A percentile compares a stretch with the other conserved stretches of the same genome.
These are phyloP conservation scores for Ameiurus melas DNA, from an alignment of 2,113 vertebrate genomes.

Conservation along the genomic window DNA sequence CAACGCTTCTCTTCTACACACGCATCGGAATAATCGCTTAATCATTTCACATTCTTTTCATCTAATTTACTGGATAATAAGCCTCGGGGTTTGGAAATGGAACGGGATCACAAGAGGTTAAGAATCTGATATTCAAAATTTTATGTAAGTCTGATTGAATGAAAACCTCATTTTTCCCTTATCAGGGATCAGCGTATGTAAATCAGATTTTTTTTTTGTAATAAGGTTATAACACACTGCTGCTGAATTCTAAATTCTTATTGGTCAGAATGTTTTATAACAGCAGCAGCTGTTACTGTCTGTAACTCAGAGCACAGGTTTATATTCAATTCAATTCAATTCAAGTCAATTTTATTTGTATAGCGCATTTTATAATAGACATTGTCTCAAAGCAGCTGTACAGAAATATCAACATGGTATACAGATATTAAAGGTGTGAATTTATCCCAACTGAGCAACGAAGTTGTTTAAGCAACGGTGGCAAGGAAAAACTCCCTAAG, in stretches of 20 bases:
- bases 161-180: background rate
- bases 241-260: background rate
- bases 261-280: background rate
- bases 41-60: background rate
- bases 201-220: background rate
- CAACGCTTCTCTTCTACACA: background rate
- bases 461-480: too few relatives aligned
- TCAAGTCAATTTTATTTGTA: too few relatives aligned
- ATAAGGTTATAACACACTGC: background rate
- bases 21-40: background rate
- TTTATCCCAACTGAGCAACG: too few relatives aligned
- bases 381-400: too few relatives aligned
- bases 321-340: too few relatives aligned
- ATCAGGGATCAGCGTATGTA: background rate
- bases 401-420: too few relatives aligned
- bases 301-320: background rate
- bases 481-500: too few relatives aligned
- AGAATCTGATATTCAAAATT: constrained; percentile 11
- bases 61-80: background rate
- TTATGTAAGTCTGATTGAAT: background rate
- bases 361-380: too few relatives aligned
- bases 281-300: background rate
- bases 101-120: background rate
- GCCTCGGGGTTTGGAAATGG: constrained; percentile 2
- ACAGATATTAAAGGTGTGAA: too few relatives aligned